phyloP scores from a whole-genome alignment of 2,888 invertebrate species.

The Zygogramma bicolorata region DNA sequence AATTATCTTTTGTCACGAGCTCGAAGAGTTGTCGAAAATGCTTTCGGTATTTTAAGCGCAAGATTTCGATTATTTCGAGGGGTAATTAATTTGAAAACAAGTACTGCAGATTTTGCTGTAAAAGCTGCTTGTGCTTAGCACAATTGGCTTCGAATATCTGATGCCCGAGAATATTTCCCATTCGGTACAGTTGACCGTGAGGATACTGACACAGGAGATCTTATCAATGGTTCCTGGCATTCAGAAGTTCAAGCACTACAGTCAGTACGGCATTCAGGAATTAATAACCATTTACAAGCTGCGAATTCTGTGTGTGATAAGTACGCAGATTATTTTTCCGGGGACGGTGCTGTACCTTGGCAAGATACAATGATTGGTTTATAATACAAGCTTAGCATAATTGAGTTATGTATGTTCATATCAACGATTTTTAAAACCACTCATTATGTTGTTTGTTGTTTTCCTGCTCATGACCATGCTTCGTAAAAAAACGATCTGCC shows the following conservation, averaged over 20 bases:
- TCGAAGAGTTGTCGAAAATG: not conserved
- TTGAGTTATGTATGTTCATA: constrained; percentile 40
- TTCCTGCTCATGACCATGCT: too few species aligned
- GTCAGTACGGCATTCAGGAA: too few species aligned
- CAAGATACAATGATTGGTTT: constrained; percentile 42
- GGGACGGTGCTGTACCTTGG: constrained; percentile 43
- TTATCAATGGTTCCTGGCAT: constrained; percentile 45
- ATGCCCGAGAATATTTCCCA: not conserved
- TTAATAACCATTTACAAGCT: not conserved
- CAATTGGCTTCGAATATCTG: constrained; percentile 10
- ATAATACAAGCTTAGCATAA: constrained; percentile 30
- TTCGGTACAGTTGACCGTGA: constrained; percentile 26
- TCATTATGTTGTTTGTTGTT: too few species aligned
- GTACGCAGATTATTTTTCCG: constrained; percentile 44
- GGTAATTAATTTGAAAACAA: too few species aligned
- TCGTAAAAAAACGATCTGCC: constrained; percentile 45
- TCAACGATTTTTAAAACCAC: too few species aligned
- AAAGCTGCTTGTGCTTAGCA: constrained; percentile 20
- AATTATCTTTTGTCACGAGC: constrained; percentile 21
- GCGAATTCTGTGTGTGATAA: not conserved
- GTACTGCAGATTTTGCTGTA: too few species aligned
- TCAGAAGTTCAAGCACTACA: too few species aligned
- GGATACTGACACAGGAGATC: constrained; percentile 29
- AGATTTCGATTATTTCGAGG: constrained; percentile 14
- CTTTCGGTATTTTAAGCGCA: constrained; percentile 37